Evolutionary conservation across 2,113 vertebrate genomes (phyloP), one percentile per base, ranked within the genome.

Genomic region (Notiomystis cincta): DNA sequence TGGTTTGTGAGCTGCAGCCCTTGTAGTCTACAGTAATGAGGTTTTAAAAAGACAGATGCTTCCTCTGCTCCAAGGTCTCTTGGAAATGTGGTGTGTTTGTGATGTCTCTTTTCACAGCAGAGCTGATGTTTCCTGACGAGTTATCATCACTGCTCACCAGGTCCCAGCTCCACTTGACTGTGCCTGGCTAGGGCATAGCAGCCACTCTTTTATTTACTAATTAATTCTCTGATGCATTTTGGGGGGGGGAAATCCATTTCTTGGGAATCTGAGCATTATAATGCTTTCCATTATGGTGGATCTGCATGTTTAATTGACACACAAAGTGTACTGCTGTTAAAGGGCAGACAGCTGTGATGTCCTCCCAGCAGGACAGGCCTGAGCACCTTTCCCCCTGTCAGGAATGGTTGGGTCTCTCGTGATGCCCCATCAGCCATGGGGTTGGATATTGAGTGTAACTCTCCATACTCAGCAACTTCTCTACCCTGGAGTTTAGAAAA

Each of bases 41-140:
- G 87, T 95, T 96, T 97, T 95, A 38, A 92, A 83, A 95, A 95
- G 94, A 96, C 69, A 83, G 91, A 97, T 95, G 69, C 82, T 92
- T 89, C 76, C 82, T 87, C 37, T 57, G 85, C 92, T 94, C 82
- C 96, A 90, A 96, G 92, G 88, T 94, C 96, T 92, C 88, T 10
- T 71, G 71, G 90, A 95, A 91, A 48, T 78, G 67, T 16, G 57
- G 58, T 67, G 83, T 75, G 7, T 91, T 96, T 92, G 92, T 94
- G 92, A 95, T 86, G 82, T 89, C 71, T 92, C 95, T 96, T 66
- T 96, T 75, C 82, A 22, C 31, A 64, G 71, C 7, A 1, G 56
- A 91, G 72, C 15, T 0, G 0, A 54, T 81, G 80, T 71, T 92
- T 96, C 56, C 76, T 71, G 56, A 8, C 2, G 1, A 93, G 79